phyloP scores from a whole-genome alignment of 2,113 vertebrate species.

The Prionailurus viverrinus region DNA sequence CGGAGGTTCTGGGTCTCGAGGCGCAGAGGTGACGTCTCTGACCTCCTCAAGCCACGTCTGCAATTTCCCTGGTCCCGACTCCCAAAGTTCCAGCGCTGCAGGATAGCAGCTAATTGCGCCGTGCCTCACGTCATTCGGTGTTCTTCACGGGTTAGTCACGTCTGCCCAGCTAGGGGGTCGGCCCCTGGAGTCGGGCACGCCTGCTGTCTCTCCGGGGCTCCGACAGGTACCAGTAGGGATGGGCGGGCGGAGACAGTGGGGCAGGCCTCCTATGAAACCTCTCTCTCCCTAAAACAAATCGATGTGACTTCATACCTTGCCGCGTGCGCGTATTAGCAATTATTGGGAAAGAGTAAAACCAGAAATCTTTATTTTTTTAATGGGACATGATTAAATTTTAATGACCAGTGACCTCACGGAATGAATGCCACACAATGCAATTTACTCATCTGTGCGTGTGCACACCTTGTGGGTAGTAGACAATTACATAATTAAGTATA shows the following conservation, averaged over 20 bases:
- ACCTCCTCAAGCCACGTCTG: neutral
- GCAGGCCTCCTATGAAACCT: neutral
- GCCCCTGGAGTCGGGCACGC: rapidly evolving
- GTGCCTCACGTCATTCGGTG: rapidly evolving
- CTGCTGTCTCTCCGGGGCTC: neutral
- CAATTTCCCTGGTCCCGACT: rapidly evolving
- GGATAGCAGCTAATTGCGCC: rapidly evolving
- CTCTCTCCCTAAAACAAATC: neutral
- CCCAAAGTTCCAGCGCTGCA: rapidly evolving
- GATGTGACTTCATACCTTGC: neutral
- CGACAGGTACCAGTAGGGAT: neutral
- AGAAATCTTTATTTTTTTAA: slow-evolving; percentile 63
- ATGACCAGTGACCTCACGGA: slow-evolving; percentile 71
- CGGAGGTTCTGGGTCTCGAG: rapidly evolving
- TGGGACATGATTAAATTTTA: slow-evolving; percentile 66
- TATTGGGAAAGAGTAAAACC: neutral
- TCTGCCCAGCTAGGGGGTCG: neutral
- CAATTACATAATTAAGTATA: slow-evolving; percentile 73
- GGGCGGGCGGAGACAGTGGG: neutral
- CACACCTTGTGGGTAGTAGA: slow-evolving; percentile 65
- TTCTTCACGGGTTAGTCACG: neutral
- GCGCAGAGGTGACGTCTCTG: neutral
- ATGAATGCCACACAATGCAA: neutral
- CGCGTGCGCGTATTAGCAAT: rapidly evolving
- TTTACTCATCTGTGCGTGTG: neutral